phyloP scores from a whole-genome alignment of 2,888 invertebrate genomes.

The Dasypolia templi region DNA sequence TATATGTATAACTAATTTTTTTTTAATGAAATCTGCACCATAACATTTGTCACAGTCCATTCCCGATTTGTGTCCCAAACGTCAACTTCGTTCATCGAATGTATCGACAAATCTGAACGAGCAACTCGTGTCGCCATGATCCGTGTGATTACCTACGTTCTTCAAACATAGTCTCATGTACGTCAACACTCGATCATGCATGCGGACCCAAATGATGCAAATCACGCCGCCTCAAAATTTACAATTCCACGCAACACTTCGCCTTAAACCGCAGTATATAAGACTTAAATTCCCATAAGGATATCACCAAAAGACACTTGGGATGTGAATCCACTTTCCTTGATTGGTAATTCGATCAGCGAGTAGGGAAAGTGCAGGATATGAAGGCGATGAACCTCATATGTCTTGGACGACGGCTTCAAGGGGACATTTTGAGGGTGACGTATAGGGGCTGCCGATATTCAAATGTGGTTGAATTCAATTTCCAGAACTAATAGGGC shows the following conservation, averaged over 20 bases:
- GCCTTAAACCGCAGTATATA: conserved; percentile 23
- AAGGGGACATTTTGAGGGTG: conserved; percentile 57
- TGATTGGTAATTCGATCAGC: conserved; percentile 78
- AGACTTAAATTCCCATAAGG: conserved; percentile 40
- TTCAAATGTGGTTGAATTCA: conserved; percentile 59
- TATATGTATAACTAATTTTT: background rate
- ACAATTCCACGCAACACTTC: conserved; percentile 28
- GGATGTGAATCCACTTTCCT: conserved; percentile 73
- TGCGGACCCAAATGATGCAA: conserved; percentile 58
- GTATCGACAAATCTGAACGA: conserved; percentile 31
- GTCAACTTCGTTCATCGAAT: conserved; percentile 21
- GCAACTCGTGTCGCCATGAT: conserved; percentile 43
- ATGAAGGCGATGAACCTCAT: conserved; percentile 69
- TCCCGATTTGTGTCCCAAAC: conserved; percentile 5
- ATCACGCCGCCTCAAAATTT: conserved; percentile 53
- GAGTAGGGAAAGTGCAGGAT: conserved; percentile 75
- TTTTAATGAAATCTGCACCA: background rate
- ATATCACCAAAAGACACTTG: conserved; percentile 40
- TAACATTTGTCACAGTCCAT: background rate
- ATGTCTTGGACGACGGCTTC: conserved; percentile 46
- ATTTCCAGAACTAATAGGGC: conserved; percentile 55
- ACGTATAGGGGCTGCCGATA: conserved; percentile 37
- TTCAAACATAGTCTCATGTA: conserved; percentile 49
- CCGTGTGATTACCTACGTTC: conserved; percentile 42
- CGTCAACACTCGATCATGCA: conserved; percentile 52